Conservation (phyloP, 2,113 vertebrate genomes). For the Rhinogobius similis region DNA sequence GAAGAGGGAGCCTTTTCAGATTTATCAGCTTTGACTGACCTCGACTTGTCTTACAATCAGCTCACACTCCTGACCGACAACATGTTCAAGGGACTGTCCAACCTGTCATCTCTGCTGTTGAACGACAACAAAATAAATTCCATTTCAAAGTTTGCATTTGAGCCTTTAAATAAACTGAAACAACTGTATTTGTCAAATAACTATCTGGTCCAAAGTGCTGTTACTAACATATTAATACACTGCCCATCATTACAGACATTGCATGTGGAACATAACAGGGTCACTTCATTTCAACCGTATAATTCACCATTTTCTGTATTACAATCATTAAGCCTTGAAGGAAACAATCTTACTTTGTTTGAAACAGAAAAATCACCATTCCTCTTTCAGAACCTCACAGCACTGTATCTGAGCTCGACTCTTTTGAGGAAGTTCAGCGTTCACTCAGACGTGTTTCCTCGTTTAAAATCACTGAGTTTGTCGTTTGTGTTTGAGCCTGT, state of each 20-base stretch:
- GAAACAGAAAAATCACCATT: neutral
- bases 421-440: slow-evolving; percentile 42
- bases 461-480: slow-evolving; percentile 39
- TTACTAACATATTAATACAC: neutral
- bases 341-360: neutral
- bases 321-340: neutral
- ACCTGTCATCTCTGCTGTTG: neutral
- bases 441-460: slow-evolving; percentile 47
- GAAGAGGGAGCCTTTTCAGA: slow-evolving; percentile 34
- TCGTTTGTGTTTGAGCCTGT: neutral
- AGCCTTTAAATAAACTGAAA: neutral
- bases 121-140: slow-evolving; percentile 2
- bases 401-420: slow-evolving; percentile 4
- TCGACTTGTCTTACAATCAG: fast-evolving
- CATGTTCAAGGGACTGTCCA: slow-evolving; percentile 40
- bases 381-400: neutral
- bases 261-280: neutral
- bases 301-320: too few relatives aligned
- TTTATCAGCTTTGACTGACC: neutral
- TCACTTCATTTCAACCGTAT: neutral
- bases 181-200: neutral
- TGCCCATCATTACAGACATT: slow-evolving; percentile 8
- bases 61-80: slow-evolving; percentile 25
- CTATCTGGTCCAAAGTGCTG: neutral
- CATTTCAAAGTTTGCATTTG: neutral